Evolutionary conservation across 1,140 invertebrate genomes (phyloP).

Genomic region (Drosophila seguyi): DNA sequence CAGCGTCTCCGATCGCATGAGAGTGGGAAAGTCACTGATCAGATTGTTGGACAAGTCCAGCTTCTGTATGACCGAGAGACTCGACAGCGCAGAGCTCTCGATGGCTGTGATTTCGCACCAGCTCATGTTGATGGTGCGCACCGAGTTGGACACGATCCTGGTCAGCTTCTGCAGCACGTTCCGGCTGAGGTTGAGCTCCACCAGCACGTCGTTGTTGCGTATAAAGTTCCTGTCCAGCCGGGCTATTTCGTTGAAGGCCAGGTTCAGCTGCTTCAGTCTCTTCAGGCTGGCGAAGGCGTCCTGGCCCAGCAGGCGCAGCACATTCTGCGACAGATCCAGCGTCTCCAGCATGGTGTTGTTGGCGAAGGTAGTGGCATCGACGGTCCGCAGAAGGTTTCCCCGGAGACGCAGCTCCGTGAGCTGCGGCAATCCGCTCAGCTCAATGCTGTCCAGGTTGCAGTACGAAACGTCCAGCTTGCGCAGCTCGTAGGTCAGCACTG

Average conservation of each 20-base stretch:
- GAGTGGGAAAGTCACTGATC: conserved; percentile 86
- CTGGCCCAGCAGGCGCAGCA: conserved; percentile 86
- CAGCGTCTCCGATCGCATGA: conserved; percentile 86
- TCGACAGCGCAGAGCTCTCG: conserved; percentile 86
- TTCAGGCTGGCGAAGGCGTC: conserved; percentile 87
- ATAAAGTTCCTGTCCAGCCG: conserved; percentile 86
- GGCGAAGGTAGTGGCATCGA: conserved; percentile 87
- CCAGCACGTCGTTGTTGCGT: conserved; percentile 86
- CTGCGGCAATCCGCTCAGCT: conserved; percentile 87
- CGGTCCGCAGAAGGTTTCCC: conserved; percentile 87
- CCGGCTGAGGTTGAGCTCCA: conserved; percentile 87
- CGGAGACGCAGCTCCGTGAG: conserved; percentile 87
- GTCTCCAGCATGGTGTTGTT: conserved; percentile 88
- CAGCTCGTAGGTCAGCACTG: conserved; percentile 86
- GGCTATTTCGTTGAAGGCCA: conserved; percentile 89
- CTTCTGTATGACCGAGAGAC: conserved; percentile 86
- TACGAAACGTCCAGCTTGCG: conserved; percentile 88
- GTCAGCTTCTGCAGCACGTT: conserved; percentile 88
- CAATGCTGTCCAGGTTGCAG: conserved; percentile 88
- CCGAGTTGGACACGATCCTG: conserved; percentile 86
- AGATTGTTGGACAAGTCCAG: conserved; percentile 88
- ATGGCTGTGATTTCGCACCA: conserved; percentile 87
- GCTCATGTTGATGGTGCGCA: conserved; percentile 87
- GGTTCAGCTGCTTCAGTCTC: conserved; percentile 87
- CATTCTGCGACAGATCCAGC: conserved; percentile 89